A percentile compares a stretch with the other conserved stretches of the same genome.
Conservation (phyloP, 2,797 vertebrate species). For the Onychomys arenicola region DNA sequence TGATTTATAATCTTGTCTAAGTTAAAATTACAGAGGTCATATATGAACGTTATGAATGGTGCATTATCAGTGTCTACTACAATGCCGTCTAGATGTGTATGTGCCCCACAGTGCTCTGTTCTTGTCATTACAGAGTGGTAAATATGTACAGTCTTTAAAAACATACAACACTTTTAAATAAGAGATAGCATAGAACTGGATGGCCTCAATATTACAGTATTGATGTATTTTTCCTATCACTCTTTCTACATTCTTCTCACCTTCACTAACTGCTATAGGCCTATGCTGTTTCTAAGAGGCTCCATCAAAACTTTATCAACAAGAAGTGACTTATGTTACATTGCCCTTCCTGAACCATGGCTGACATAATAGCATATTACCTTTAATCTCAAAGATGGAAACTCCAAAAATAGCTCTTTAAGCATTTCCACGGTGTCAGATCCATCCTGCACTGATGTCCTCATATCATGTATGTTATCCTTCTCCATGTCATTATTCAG, state of each 20-base stretch:
- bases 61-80: not conserved
- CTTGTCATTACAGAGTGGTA: not conserved
- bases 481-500: not conserved
- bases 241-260: not conserved
- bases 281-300: not conserved
- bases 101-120: not conserved
- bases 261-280: not conserved
- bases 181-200: not conserved
- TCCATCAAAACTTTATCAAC: not conserved
- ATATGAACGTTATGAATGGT: not conserved
- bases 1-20: not conserved
- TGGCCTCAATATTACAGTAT: not conserved
- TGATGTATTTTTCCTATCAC: not conserved
- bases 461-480: not conserved
- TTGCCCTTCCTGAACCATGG: not conserved
- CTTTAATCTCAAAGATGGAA: not conserved
- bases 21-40: conserved; percentile 14
- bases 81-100: not conserved
- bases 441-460: not conserved
- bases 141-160: not conserved
- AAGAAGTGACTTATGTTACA: not conserved
- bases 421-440: not conserved
- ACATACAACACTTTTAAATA: not conserved
- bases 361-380: not conserved
- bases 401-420: not conserved